phyloP scores from a whole-genome alignment of 1,140 invertebrate species.

The Rhopalosiphum maidis region DNA sequence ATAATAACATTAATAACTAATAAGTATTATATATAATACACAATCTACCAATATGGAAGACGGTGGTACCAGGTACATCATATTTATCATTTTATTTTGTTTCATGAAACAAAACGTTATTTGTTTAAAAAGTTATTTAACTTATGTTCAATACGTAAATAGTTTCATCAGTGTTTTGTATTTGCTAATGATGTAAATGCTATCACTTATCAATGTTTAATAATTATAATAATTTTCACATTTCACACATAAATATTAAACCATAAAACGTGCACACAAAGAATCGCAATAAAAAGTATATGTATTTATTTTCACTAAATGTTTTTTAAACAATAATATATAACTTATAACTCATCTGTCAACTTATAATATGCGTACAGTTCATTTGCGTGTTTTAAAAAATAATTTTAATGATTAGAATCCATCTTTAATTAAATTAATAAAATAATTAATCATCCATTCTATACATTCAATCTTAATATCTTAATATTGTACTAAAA shows the following conservation, averaged over 20 bases:
- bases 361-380: background rate
- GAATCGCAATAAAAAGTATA: background rate
- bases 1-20: background rate
- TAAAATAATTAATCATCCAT: too few species aligned
- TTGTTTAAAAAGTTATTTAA: constrained; percentile 6
- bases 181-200: background rate
- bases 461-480: too few species aligned
- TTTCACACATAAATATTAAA: background rate
- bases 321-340: background rate
- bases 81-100: background rate
- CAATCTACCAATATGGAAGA: background rate
- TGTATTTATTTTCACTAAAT: background rate
- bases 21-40: background rate
- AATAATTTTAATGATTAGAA: too few species aligned
- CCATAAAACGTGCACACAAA: background rate
- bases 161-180: background rate
- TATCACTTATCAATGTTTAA: background rate
- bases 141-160: background rate
- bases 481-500: too few species aligned
- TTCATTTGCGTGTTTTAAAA: background rate
- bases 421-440: too few species aligned
- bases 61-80: background rate
- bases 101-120: background rate
- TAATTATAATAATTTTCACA: background rate
- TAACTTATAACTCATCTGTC: background rate